These are phyloP conservation scores for Ostrea denselamellosa DNA, from an alignment of 1,140 invertebrate genomes.

Conservation along the genomic window DNA sequence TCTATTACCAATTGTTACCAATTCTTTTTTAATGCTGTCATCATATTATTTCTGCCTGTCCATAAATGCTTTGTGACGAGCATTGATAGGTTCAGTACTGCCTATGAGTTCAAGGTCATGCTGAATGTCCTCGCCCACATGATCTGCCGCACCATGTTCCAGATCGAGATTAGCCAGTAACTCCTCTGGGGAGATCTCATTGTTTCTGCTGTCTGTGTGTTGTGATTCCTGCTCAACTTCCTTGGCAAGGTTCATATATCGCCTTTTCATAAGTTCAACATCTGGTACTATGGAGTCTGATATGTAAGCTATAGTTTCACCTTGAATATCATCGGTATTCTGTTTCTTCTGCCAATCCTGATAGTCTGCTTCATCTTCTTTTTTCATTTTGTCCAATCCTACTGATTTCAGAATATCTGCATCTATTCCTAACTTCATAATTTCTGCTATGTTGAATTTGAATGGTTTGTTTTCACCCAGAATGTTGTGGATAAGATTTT, in stretches of 20 bases:
- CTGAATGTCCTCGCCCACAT: slow-evolving; percentile 56
- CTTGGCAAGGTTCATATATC: slow-evolving; percentile 47
- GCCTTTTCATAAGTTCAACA: slow-evolving; percentile 61
- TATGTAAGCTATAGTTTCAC: slow-evolving; percentile 51
- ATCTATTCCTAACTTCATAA: slow-evolving; percentile 48
- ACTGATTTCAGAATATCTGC: slow-evolving; percentile 60
- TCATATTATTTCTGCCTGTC: neutral
- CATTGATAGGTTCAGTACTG: slow-evolving; percentile 62
- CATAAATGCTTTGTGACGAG: slow-evolving; percentile 53
- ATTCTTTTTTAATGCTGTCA: neutral
- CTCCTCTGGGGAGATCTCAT: slow-evolving; percentile 53
- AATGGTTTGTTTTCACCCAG: slow-evolving; percentile 42
- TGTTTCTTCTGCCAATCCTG: slow-evolving; percentile 55
- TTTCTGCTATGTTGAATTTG: slow-evolving; percentile 50
- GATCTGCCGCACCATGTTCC: slow-evolving; percentile 8
- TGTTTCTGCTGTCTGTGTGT: slow-evolving; percentile 23
- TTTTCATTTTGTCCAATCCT: slow-evolving; percentile 54
- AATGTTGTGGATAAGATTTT: slow-evolving; percentile 46
- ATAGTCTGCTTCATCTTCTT: slow-evolving; percentile 62
- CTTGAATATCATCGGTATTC: slow-evolving; percentile 34
- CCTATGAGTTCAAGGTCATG: slow-evolving; percentile 65
- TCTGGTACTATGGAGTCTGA: slow-evolving; percentile 58
- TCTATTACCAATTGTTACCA: neutral
- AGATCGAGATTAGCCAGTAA: slow-evolving; percentile 13
- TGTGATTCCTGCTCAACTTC: slow-evolving; percentile 45